Percentiles rank a stretch among this genome's conserved stretches.
phyloP scores from a whole-genome alignment of 2,888 invertebrate genomes.

The Lasioglossum zephyrum region DNA sequence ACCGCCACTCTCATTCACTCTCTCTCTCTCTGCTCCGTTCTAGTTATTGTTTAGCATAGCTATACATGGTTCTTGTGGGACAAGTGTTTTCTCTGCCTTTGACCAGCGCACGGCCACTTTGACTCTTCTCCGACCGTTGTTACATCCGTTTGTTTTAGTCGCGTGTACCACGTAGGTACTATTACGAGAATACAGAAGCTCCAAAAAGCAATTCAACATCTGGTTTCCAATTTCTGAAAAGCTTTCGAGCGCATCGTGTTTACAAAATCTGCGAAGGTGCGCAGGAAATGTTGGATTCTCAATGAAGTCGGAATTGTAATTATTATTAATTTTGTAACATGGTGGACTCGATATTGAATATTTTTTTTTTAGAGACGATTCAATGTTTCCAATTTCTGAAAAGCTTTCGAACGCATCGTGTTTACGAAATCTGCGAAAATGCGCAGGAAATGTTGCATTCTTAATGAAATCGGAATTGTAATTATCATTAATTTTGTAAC shows the following conservation, averaged over 20 bases:
- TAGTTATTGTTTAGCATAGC: not conserved
- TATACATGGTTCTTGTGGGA: not conserved
- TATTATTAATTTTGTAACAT: not conserved
- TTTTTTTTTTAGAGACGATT: too few relatives aligned
- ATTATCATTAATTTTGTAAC: not conserved
- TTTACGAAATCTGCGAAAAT: too few relatives aligned
- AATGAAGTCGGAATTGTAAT: not conserved
- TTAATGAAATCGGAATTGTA: not conserved
- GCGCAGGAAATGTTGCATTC: not conserved
- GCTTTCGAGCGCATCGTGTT: not conserved
- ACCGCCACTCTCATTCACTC: not conserved
- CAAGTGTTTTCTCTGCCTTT: not conserved
- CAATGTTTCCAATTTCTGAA: not conserved
- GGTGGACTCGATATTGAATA: too few relatives aligned
- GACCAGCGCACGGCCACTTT: not conserved
- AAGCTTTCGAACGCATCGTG: not conserved
- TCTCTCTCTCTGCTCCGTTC: not conserved
- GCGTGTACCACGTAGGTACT: not conserved
- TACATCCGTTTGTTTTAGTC: not conserved
- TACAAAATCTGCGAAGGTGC: too few relatives aligned
- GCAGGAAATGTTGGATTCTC: not conserved
- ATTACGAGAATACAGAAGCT: not conserved
- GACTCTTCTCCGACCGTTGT: not conserved
- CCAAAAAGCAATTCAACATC: not conserved
- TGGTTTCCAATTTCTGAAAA: not conserved